phyloP scores from a whole-genome alignment of 1,140 invertebrate species.

The Drosophila quadrilineata region DNA sequence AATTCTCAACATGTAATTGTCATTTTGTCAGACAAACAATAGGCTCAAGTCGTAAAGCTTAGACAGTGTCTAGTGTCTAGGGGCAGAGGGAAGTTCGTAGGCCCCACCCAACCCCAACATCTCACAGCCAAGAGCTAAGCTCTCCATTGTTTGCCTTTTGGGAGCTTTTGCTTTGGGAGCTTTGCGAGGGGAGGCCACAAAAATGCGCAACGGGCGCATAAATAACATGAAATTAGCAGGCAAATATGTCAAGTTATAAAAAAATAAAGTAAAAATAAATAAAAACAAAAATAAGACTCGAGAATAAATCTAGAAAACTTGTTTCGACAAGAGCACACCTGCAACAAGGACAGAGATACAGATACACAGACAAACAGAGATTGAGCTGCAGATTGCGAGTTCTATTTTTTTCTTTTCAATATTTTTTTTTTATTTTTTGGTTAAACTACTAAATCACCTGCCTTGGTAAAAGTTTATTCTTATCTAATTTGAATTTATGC shows the following conservation, averaged over 20 bases:
- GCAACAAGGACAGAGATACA: no score
- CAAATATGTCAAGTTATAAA: conserved; percentile 59
- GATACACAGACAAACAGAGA: no score
- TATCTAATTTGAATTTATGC: conserved; percentile 74
- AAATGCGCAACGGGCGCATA: conserved; percentile 46
- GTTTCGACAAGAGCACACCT: conserved; percentile 30
- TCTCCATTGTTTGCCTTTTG: conserved; percentile 61
- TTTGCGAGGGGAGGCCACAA: no score
- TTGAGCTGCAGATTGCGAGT: no score
- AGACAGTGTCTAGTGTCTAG: no score
- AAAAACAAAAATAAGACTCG: conserved; percentile 7
- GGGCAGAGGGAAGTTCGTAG: no score
- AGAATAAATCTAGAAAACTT: conserved; percentile 50
- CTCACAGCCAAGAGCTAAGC: conserved; percentile 19
- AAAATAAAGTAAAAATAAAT: background rate
- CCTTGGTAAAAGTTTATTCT: conserved; percentile 59
- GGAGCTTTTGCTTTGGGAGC: conserved; percentile 6
- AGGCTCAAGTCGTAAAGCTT: conserved; percentile 24
- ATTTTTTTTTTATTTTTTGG: conserved; percentile 31
- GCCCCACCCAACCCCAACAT: background rate
- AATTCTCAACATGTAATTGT: conserved; percentile 73
- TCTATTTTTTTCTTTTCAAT: no score
- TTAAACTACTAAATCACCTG: conserved; percentile 67
- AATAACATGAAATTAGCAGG: conserved; percentile 72
- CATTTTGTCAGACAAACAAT: conserved; percentile 70